These are phyloP conservation scores for Pyxicephalus adspersus DNA, from an alignment of 2,113 vertebrate species.

Conservation along the genomic window DNA sequence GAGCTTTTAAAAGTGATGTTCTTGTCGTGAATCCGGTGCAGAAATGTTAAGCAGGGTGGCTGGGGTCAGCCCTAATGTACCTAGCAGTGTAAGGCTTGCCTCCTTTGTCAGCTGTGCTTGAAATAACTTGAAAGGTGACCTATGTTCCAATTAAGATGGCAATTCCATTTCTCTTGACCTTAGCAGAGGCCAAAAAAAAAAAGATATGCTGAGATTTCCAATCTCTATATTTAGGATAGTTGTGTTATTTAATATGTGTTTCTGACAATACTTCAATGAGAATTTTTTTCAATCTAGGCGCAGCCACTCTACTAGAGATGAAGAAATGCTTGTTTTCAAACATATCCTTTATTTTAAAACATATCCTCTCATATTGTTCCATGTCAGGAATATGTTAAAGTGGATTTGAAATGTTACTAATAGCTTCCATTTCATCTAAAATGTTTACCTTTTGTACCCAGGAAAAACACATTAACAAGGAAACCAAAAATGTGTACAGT, in stretches of 20 bases:
- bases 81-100: background rate
- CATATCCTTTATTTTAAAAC: too few species aligned
- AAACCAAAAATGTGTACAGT: too few species aligned
- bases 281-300: too few species aligned
- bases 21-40: slow-evolving; percentile 2
- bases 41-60: slow-evolving; percentile 17
- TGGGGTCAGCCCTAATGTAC: slow-evolving; percentile 26
- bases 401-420: too few species aligned
- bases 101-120: slow-evolving; percentile 19
- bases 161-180: slow-evolving; percentile 35
- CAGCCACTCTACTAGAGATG: too few species aligned
- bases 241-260: background rate
- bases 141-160: slow-evolving; percentile 26
- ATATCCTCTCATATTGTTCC: too few species aligned
- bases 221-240: background rate
- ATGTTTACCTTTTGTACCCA: too few species aligned
- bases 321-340: too few species aligned
- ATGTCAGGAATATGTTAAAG: too few species aligned
- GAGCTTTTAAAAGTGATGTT: background rate
- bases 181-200: slow-evolving; percentile 4
- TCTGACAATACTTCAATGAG: background rate
- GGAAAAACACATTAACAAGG: too few species aligned
- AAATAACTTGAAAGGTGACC: slow-evolving; percentile 40
- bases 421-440: too few species aligned
- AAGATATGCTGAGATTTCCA: background rate